These are phyloP conservation scores for Heliconius hortense DNA, from an alignment of 2,888 invertebrate genomes.

Conservation along the genomic window DNA sequence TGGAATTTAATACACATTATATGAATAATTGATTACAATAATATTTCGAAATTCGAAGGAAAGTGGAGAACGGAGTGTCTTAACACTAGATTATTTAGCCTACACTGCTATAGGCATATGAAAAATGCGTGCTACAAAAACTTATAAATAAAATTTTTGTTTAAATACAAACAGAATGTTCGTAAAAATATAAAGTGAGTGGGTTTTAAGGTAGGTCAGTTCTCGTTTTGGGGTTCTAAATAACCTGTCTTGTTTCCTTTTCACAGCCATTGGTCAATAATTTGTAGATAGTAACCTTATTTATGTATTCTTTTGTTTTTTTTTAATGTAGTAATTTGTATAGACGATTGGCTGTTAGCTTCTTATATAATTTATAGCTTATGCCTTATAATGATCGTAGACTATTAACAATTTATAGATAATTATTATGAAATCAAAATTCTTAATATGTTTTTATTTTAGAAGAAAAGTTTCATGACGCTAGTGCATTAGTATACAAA, in stretches of 20 bases:
- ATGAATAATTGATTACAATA: background rate
- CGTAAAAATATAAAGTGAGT: background rate
- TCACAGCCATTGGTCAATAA: slow-evolving; percentile 47
- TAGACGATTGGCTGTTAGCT: slow-evolving; percentile 6
- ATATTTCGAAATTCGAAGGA: background rate
- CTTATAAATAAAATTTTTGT: background rate
- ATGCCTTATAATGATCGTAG: background rate
- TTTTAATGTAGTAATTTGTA: background rate
- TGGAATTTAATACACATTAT: background rate
- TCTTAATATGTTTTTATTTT: too few relatives aligned
- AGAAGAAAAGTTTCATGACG: too few relatives aligned
- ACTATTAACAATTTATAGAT: background rate
- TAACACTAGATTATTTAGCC: slow-evolving; percentile 22
- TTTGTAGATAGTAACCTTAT: slow-evolving; percentile 34
- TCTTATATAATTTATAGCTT: slow-evolving; percentile 1
- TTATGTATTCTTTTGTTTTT: slow-evolving; percentile 36
- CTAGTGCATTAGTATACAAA: too few relatives aligned
- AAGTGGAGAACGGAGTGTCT: slow-evolving; percentile 6
- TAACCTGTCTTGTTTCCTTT: slow-evolving; percentile 57
- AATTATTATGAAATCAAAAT: background rate
- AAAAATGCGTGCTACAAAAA: background rate
- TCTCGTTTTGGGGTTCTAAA: slow-evolving; percentile 69
- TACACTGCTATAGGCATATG: background rate
- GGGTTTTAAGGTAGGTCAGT: slow-evolving; percentile 67
- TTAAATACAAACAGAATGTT: slow-evolving; percentile 10